phyloP scores from a whole-genome alignment of 2,113 vertebrate species.

The Pteruthius melanotis region DNA sequence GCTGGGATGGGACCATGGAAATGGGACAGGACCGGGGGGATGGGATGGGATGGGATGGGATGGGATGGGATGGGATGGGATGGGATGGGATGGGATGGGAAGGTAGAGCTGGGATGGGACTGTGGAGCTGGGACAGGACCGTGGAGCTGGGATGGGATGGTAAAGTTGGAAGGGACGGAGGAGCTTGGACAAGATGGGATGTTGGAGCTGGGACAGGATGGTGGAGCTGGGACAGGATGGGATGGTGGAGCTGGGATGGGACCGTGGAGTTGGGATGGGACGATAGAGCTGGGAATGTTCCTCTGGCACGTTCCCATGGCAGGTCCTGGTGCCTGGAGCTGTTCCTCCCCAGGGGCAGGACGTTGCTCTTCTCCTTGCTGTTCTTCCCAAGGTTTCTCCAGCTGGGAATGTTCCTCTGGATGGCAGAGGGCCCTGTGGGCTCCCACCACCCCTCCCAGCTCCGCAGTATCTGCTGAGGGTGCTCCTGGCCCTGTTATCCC shows the following conservation, averaged over 20 bases:
- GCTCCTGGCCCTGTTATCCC: fast-evolving
- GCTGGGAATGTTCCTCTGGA: background rate
- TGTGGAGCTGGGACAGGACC: no score
- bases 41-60: background rate
- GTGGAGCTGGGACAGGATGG: no score
- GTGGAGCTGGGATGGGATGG: no score
- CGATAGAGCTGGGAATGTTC: no score
- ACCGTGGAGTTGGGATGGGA: no score
- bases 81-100: no score
- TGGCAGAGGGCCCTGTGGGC: background rate
- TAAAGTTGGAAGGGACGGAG: no score
- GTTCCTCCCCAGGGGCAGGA: background rate
- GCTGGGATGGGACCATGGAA: background rate
- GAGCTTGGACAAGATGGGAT: no score
- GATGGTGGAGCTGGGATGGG: background rate
- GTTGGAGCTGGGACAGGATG: no score
- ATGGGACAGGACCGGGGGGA: background rate
- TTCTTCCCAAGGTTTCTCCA: background rate
- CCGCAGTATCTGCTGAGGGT: background rate
- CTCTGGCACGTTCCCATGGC: background rate
- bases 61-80: no score
- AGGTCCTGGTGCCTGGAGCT: background rate
- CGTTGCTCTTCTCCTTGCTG: background rate
- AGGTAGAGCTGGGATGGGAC: no score
- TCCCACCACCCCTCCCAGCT: background rate